phyloP scores from a whole-genome alignment of 2,113 vertebrate species.

The Mormyrus iriodes region DNA sequence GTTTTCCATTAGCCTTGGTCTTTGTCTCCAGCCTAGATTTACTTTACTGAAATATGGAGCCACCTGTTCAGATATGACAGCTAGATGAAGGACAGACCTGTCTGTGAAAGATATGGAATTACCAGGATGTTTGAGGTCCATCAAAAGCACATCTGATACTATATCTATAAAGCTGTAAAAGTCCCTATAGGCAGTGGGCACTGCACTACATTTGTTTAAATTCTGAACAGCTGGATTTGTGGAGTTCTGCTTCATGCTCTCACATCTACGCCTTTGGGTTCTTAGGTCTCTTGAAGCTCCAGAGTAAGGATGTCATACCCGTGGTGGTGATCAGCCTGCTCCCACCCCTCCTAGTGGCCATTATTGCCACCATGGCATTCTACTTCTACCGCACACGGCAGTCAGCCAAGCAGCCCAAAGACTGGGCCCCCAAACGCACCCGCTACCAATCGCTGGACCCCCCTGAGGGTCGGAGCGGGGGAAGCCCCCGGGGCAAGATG shows the following conservation, averaged over 20 bases:
- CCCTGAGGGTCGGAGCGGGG: conserved; percentile 27
- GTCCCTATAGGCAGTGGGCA: neutral
- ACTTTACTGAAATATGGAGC: neutral
- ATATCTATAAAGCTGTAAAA: neutral
- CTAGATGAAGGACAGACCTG: neutral
- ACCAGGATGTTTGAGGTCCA: neutral
- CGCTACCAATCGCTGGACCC: conserved; percentile 50
- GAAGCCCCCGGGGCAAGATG: conserved; percentile 51
- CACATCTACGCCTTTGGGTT: neutral
- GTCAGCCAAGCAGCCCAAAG: conserved; percentile 57
- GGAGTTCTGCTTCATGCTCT: neutral
- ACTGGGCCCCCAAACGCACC: conserved; percentile 58
- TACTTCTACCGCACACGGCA: conserved; percentile 75
- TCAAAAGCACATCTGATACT: neutral
- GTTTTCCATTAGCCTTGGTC: neutral
- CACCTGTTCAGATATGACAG: neutral
- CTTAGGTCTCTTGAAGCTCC: conserved; percentile 71
- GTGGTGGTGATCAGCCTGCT: conserved; percentile 79
- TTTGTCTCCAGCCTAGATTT: neutral
- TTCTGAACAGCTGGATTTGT: neutral
- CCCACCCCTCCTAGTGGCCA: conserved; percentile 67
- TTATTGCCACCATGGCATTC: conserved; percentile 63
- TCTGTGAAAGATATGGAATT: neutral
- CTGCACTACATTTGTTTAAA: neutral
- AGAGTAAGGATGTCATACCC: conserved; percentile 73